Base-by-base conservation (phyloP, 2,113 vertebrate species). In the Pituophis catenifer region DNA sequence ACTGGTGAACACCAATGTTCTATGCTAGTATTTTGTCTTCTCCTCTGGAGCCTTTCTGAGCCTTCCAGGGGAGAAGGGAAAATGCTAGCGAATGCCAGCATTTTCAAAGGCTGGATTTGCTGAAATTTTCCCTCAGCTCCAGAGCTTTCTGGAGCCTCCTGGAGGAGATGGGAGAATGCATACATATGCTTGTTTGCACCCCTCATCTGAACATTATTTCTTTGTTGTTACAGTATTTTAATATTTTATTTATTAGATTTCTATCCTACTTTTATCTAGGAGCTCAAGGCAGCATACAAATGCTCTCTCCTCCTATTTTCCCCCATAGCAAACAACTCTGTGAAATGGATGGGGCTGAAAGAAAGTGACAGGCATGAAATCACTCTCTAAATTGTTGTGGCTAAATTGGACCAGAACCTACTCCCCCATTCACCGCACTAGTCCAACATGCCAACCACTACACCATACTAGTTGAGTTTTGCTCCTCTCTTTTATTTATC, bases 341-440 rank as follows among this genome's bases (percentile, higher is more conserved):
- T 33, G 70, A 75, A 75, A 33, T 15, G 33, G 15, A 8, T 75
- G 5, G 70, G n/a, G n/a, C 70, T 75, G n/a, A 75, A 75, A 75
- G n/a, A 33, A 75, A 75, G n/a, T 33, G 29, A 70, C 65, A 1
- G 1, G 12, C 29, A 70, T 70, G 70, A 75, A 75, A 75, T 38
- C 70, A 38, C n/a, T 19, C 70, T 48, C 3, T 75, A 33, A 75
- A 75, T 8, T 75, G n/a, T 5, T 75, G 1, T 75, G 65, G 65
- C 65, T n/a, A 70, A 70, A 5, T 6, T 70, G 29, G 29, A n/a
- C 29, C 5, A 70, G 29, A 70, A 70, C 65, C 29, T 70, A 70
- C 5, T 5, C n/a, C 12, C 12, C 5, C 12, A 4, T 12, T 3
- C n/a, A 48, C n/a, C 29, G 0, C 6, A 5, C 5, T 33, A 33